Evolutionary conservation across 2,797 vertebrate genomes (phyloP), one percentile per base, ranked within the genome.

Genomic region (Lagocephalus sceleratus): DNA sequence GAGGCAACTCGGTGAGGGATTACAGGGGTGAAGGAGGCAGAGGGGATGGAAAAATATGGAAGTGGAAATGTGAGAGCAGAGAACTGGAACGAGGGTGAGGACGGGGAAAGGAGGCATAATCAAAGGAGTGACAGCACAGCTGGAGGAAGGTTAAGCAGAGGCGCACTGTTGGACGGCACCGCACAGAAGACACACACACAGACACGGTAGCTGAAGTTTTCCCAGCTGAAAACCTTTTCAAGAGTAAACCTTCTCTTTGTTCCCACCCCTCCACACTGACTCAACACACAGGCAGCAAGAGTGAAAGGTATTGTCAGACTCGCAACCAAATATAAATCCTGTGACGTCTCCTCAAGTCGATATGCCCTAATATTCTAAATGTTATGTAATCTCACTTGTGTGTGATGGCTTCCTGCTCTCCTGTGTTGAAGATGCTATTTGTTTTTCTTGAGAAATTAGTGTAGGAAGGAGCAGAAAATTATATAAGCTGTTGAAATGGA

Each of bases 321-420:
- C 2, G 20, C 61, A 57, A 71, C 76, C 78, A 79, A 82, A 85
- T 76, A 79, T 73, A 81, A 81, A 81, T 71, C 66, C 56, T 46
- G 65, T 78, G 83, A 83, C 67, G 67, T 81, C 62, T 78, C 63
- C 39, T 65, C 29, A 5, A 60, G 66, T 64, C 51, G 50, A 74
- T 69, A 47, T 69, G 68, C 50, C 51, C 57, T 62, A 66, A 79
- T 77, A 78, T 79, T 75, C 53, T 44, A 54, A 50, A 54, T 45
- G 60, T 85, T 83, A 77, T 61, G 64, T 76, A 79, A 85, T 64
- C 47, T 25, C 42, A 66, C 70, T 65, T 65, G 61, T 70, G 68
- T 62, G 38, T 68, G 63, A 80, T 75, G 66, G 54, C 60, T 35
- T 35, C 32, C 22, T 52, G 47, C 62, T 50, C 56, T 79, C 61